phyloP scores from a whole-genome alignment of 2,888 invertebrate species.

The Agrotis ipsilon region DNA sequence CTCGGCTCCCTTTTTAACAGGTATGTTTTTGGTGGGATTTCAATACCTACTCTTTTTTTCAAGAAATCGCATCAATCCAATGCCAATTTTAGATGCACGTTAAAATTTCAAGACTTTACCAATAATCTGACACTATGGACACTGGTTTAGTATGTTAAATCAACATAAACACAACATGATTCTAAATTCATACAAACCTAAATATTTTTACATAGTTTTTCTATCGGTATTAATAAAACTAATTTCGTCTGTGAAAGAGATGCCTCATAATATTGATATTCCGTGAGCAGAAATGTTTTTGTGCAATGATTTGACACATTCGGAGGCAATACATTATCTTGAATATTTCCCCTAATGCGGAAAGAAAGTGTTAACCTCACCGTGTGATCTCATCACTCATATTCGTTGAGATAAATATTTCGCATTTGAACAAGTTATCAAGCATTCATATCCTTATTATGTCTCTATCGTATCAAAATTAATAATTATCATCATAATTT shows the following conservation, averaged over 20 bases:
- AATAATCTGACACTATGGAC: too few relatives aligned
- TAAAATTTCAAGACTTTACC: too few relatives aligned
- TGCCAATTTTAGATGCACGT: too few relatives aligned
- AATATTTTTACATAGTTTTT: background rate
- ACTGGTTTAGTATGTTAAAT: background rate
- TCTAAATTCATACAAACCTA: background rate
- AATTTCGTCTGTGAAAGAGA: background rate
- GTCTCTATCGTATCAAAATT: too few relatives aligned
- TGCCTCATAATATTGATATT: conserved; percentile 13
- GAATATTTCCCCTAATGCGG: conserved; percentile 6
- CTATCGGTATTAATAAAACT: background rate
- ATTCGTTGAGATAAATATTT: conserved; percentile 5
- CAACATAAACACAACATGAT: background rate
- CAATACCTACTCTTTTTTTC: too few relatives aligned
- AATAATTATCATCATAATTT: too few relatives aligned
- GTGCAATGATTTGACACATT: conserved; percentile 40
- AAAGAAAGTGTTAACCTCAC: conserved; percentile 21
- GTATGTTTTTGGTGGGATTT: too few relatives aligned
- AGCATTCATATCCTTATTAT: conserved; percentile 4
- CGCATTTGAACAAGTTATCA: conserved; percentile 17
- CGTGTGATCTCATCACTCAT: background rate
- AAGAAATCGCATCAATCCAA: too few relatives aligned
- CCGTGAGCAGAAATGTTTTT: conserved; percentile 25
- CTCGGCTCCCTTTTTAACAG: too few relatives aligned
- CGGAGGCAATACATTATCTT: conserved; percentile 28